Base-by-base conservation (phyloP, 64 coral and sea anemone species). In the Dendrophyllia cribrosa region DNA sequence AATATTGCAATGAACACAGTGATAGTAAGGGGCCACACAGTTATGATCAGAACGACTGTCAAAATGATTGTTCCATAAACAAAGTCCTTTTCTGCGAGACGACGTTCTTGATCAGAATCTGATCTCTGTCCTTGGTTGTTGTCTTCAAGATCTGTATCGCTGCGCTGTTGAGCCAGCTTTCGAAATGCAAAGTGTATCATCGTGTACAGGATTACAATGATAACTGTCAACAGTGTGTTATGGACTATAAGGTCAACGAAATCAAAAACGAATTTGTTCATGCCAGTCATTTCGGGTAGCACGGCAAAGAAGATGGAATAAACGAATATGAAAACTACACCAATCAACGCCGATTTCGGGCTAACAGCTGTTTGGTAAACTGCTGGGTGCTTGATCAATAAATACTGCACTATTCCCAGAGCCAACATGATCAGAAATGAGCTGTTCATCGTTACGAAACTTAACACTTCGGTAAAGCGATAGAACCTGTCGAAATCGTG, bases 271-370 rank as follows among this genome's bases (percentile, higher is more conserved):
- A 14, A 58, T 8, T 75, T 15, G 4, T 88, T 20, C 5, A 98
- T 91, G 21, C 82, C 56, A 3, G 89, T 68, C 23, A 98, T 98
- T 45, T 98, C 96, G n/a, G 96, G 96, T 26, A 98, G 24, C 43
- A 95, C 59, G 0, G 92, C 96, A 70, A 98, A 98, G 11, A 98
- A 63, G 48, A 98, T 95, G 51, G 96, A 75, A 56, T 98, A 98
- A 12, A 94, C 1, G 92, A 89, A 95, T 7, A 94, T 73, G 5
- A 9, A 26, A 21, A 67, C 51, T 3, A 98, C 75, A 17, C 75
- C 81, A 20, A 17, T 6, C 0, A 88, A 10, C 1, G 96, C 70
- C 50, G 91, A 88, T 0, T 6, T 16, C 9, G 62, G 72, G 26
- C 73, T 91, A 16, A 98, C 77, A 63, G 44, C 64, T 3, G 52